Evolutionary conservation across 2,888 invertebrate species (phyloP), one percentile per base, ranked within the genome.

Genomic region (Mongoloraphidia duomilia): DNA sequence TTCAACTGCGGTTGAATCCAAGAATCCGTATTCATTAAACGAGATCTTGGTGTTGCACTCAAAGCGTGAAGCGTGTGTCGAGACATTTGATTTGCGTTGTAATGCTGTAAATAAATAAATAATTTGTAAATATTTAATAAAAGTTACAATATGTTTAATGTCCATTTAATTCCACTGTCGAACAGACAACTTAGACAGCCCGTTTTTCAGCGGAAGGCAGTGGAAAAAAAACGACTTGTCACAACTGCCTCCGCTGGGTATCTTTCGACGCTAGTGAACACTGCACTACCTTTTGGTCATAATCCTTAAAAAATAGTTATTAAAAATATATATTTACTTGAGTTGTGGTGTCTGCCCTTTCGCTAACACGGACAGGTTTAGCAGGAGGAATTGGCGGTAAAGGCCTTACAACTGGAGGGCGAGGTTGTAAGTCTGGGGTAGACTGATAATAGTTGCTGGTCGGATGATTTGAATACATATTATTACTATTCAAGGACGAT

Each of bases 1-100:
- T 74, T 72, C 49, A 77, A 73, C 58, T 82, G 75, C 42, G 79
- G 73, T 60, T 80, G 83, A 59, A 85, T 75, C 80, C 87, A 85
- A 52, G 83, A 81, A 47, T 79, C 73, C 53, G 73, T 77, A 34
- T 79, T 76, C 52, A 84, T 80, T 61, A 84, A 76, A 60, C 84
- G 79, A 14, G 83, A 79, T 50, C 84, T 80, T 3, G 89, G 88
- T 14, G 82, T 84, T 34, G 88, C 86, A 61, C 85, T 86, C 9
- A 88, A 67, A 9, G 70, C 73, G 56, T 81, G 79, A 49, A 81
- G 63, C 8, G 82, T 82, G 57, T 83, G 82, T 55, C 82, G 73
- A 26, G 80, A 77, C 79, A 85, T 82, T 49, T 82, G 79, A 51
- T 78, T 58, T 36, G 53, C 52, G n/a, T 14, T n/a, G 47, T 49